phyloP scores from a whole-genome alignment of 2,888 invertebrate species.

The Dasysyrphus albostriatus region DNA sequence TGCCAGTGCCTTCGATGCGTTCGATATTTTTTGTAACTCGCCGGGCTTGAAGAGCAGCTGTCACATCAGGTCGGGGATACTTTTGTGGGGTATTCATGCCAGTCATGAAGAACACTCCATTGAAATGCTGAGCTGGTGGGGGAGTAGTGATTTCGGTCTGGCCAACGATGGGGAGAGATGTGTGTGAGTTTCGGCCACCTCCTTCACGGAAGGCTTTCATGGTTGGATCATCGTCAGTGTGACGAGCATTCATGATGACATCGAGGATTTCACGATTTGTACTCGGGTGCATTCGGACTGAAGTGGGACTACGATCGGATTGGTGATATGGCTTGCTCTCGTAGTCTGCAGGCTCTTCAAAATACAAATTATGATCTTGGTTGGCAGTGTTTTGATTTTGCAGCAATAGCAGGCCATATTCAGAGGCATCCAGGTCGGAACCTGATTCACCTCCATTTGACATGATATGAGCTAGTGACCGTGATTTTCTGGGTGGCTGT shows the following conservation, averaged over 20 bases:
- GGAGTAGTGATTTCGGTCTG: conserved; percentile 43
- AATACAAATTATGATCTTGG: conserved; percentile 77
- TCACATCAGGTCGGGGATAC: conserved; percentile 83
- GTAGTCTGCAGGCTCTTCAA: conserved; percentile 82
- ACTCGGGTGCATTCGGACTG: conserved; percentile 81
- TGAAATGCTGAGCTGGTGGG: conserved; percentile 84
- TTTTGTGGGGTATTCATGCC: conserved; percentile 85
- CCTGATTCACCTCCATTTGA: conserved; percentile 84
- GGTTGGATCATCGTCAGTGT: conserved; percentile 83
- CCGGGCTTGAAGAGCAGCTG: conserved; percentile 86
- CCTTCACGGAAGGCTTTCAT: conserved; percentile 82
- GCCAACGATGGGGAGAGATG: conserved; percentile 69
- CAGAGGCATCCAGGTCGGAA: conserved; percentile 82
- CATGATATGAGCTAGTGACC: conserved; percentile 89
- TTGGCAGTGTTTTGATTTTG: conserved; percentile 82
- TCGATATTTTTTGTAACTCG: conserved; percentile 91
- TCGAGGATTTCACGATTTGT: conserved; percentile 86
- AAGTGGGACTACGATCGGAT: conserved; percentile 72
- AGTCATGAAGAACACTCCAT: conserved; percentile 86
- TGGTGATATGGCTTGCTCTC: conserved; percentile 72
- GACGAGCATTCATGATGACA: conserved; percentile 85
- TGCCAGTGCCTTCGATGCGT: conserved; percentile 86
- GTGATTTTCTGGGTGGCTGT: conserved; percentile 91
- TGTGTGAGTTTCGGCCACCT: conserved; percentile 59
- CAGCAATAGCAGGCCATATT: conserved; percentile 83